Base-by-base conservation (phyloP, 2,888 invertebrate genomes). In the Spialia ferax region DNA sequence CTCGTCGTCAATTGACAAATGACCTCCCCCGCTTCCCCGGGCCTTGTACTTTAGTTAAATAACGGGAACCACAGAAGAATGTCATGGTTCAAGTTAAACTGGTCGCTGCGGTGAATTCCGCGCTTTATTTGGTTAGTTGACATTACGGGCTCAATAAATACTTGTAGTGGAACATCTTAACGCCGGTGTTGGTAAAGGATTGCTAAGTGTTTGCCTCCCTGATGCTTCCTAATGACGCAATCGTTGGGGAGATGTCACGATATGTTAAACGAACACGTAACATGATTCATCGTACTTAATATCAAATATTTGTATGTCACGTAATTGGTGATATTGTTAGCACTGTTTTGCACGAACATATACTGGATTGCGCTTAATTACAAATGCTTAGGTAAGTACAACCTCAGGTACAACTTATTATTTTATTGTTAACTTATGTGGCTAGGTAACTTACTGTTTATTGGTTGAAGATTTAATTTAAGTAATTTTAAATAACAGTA, bases 1-100 rank as follows among this genome's bases (percentile, higher is more conserved):
- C 88, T 89, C 85, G 86, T 87, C 80, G 79, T 75, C 87, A 80
- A 85, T 71, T 78, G 69, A 78, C 79, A 72, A 69, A 65, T 73
- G 85, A 77, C 56, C 85, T 75, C 26, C 75, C 59, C 73, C 45
- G 70, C 71, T 69, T 73, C 63, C 57, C 68, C 54, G 20, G n/a
- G 18, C 7, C 48, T 45, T 22, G 20, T 35, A 11, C 13, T 54
- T 18, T 61, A 48, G 66, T 52, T 42, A 48, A 56, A 61, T 29
- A 60, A 26, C 38, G 42, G 54, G 60, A 0, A 29, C 23, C 11
- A 38, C 15, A 56, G 60, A 69, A 65, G 61, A 61, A 69, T 61
- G 48, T 56, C 15, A 69, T 18, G 11, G 69, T n/a, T 69, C 65
- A 50, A 42, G 61, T 32, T 65, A 65, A 10, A 26, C 0, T 65